A percentile compares a stretch with the other conserved stretches of the same genome.
phyloP scores from a whole-genome alignment of 2,797 vertebrate species.

The Centropyge bicolor region DNA sequence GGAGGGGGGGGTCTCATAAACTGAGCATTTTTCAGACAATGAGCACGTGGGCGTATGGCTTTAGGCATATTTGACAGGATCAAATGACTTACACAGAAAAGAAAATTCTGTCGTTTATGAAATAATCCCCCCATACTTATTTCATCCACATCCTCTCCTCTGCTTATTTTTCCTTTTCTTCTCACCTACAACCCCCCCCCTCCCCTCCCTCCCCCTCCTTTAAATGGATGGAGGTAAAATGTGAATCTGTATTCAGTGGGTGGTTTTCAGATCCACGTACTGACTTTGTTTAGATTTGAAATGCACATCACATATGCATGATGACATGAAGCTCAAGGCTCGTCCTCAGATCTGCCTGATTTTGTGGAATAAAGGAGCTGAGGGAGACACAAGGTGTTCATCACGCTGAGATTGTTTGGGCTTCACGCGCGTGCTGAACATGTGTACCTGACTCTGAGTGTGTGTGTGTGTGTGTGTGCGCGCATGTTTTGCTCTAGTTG shows the following conservation, averaged over 20 bases:
- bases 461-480: too few species aligned
- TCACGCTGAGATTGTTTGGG: constrained; percentile 53
- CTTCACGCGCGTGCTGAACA: constrained; percentile 15
- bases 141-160: constrained; percentile 77
- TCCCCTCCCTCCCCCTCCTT: background rate
- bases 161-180: constrained; percentile 56
- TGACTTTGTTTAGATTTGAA: constrained; percentile 79
- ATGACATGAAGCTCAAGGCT: constrained; percentile 76
- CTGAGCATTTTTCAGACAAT: constrained; percentile 80
- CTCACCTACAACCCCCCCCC: constrained; percentile 44
- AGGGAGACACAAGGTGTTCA: constrained; percentile 58
- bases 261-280: constrained; percentile 71
- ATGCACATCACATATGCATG: constrained; percentile 73
- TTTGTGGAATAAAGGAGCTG: constrained; percentile 59
- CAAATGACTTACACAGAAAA: constrained; percentile 83
- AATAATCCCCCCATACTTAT: constrained; percentile 85
- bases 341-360: constrained; percentile 71
- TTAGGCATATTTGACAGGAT: constrained; percentile 85
- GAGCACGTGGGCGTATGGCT: constrained; percentile 84
- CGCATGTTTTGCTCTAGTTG: too few species aligned
- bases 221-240: constrained; percentile 75
- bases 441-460: background rate
- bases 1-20: constrained; percentile 73
- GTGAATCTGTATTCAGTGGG: constrained; percentile 77
- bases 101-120: constrained; percentile 85